Evolutionary conservation across 2,113 vertebrate species (phyloP).

Genomic region (Ellobius talpinus): DNA sequence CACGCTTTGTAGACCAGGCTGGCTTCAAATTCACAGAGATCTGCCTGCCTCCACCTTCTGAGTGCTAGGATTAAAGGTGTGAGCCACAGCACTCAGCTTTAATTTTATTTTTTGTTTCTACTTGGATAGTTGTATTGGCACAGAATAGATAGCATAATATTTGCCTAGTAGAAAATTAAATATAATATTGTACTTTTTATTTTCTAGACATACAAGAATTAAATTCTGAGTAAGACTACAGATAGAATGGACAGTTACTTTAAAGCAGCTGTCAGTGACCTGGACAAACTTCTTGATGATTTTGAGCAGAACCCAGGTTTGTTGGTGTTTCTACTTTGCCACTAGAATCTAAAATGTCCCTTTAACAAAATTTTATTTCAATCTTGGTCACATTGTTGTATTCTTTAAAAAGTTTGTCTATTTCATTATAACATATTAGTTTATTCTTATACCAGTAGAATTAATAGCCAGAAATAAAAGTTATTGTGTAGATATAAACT

Average conservation of each 20-base stretch:
- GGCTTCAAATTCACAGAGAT: not conserved
- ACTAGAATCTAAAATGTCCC: constrained; percentile 17
- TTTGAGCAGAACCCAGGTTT: constrained; percentile 96
- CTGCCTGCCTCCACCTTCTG: not conserved
- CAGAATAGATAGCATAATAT: not conserved
- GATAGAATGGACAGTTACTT: constrained; percentile 98
- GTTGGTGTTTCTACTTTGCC: constrained; percentile 71
- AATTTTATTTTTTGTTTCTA: constrained; percentile 15
- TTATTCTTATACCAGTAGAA: constrained; percentile 46
- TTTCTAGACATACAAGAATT: constrained; percentile 80
- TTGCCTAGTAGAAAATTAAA: constrained; percentile 33
- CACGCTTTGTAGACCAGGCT: not conserved
- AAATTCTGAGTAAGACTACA: constrained; percentile 63
- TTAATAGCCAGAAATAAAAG: not conserved
- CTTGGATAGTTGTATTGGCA: not conserved
- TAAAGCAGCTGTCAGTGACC: constrained; percentile 96
- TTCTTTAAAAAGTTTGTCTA: constrained; percentile 17
- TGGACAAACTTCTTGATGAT: constrained; percentile 98
- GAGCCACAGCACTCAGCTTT: not conserved
- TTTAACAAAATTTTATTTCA: constrained; percentile 59
- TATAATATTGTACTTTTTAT: constrained; percentile 59
- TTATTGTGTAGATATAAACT: constrained; percentile 47
- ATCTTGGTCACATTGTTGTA: constrained; percentile 12
- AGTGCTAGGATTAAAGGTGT: not conserved
- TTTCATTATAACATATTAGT: constrained; percentile 40